Conservation (phyloP, 2,797 vertebrate genomes). For the Discoglossus pictus region DNA sequence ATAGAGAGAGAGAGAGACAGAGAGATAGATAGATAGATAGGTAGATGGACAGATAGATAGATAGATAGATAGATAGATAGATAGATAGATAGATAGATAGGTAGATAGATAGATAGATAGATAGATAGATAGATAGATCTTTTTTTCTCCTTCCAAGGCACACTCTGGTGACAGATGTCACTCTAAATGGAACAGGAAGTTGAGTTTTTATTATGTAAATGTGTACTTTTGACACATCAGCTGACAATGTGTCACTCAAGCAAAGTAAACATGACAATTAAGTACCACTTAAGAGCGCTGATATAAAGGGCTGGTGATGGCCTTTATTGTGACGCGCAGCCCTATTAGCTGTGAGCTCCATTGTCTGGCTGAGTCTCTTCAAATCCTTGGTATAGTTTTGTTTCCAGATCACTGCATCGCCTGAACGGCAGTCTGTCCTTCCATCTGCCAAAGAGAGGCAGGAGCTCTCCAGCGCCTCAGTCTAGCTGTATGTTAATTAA, state of each 20-base stretch:
- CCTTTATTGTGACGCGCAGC: constrained; percentile 39
- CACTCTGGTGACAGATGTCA: too few relatives aligned
- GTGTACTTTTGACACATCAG: constrained; percentile 20
- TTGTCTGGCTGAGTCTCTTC: constrained; percentile 38
- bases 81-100: too few relatives aligned
- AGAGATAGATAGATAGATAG: too few relatives aligned
- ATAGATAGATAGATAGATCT: too few relatives aligned
- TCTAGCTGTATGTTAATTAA: constrained; percentile 28
- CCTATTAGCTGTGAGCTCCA: constrained; percentile 26
- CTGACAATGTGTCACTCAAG: constrained; percentile 1
- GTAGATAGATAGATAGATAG: too few relatives aligned
- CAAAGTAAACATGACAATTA: constrained; percentile 42
- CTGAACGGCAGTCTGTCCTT: constrained; percentile 41
- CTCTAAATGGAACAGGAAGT: constrained; percentile 66
- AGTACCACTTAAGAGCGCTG: constrained; percentile 26
- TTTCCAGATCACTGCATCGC: constrained; percentile 42
- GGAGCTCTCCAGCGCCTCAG: constrained; percentile 24
- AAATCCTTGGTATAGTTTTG: constrained; percentile 40
- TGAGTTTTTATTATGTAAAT: constrained; percentile 58
- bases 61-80: too few relatives aligned
- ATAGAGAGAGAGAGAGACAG: too few relatives aligned
- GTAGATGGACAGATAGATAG: too few relatives aligned
- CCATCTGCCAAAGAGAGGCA: constrained; percentile 36
- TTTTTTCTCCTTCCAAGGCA: too few relatives aligned
- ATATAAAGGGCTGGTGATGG: constrained; percentile 39